phyloP scores from a whole-genome alignment of 2,888 invertebrate genomes.

The Caenorhabditis uteleia region DNA sequence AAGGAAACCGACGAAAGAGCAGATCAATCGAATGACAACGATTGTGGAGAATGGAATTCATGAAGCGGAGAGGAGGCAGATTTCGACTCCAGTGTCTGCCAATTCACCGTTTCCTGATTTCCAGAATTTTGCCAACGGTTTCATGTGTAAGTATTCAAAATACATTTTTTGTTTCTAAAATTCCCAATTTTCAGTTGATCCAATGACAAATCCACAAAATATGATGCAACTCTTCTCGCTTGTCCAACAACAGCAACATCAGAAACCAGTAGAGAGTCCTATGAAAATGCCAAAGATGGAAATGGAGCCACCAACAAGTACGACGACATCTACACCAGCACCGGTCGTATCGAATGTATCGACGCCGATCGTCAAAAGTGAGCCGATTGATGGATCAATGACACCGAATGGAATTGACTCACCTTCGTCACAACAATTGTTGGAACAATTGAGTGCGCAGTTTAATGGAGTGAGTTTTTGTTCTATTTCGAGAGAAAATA shows the following conservation, averaged over 20 bases:
- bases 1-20: constrained; percentile 58
- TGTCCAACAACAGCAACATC: constrained; percentile 28
- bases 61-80: constrained; percentile 16
- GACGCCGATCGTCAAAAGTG: constrained; percentile 8
- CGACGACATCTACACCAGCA: too few relatives aligned
- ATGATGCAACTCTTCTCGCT: constrained; percentile 30
- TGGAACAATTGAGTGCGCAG: constrained; percentile 35
- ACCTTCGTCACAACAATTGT: constrained; percentile 21
- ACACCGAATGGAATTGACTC: not conserved
- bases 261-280: constrained; percentile 4
- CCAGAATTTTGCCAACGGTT: constrained; percentile 23
- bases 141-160: constrained; percentile 16
- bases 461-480: constrained; percentile 27
- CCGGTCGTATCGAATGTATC: too few relatives aligned
- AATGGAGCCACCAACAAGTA: too few relatives aligned
- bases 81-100: constrained; percentile 21
- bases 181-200: constrained; percentile 18
- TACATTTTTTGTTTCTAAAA: not conserved
- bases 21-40: constrained; percentile 40
- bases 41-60: not conserved
- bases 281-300: constrained; percentile 1
- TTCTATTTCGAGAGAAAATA: too few relatives aligned
- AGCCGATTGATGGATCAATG: constrained; percentile 15
- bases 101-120: constrained; percentile 32
- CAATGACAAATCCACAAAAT: constrained; percentile 25